A percentile compares a stretch with the other conserved stretches of the same genome.
Conservation (phyloP, 1,140 invertebrate species). For the Uloborus diversus region DNA sequence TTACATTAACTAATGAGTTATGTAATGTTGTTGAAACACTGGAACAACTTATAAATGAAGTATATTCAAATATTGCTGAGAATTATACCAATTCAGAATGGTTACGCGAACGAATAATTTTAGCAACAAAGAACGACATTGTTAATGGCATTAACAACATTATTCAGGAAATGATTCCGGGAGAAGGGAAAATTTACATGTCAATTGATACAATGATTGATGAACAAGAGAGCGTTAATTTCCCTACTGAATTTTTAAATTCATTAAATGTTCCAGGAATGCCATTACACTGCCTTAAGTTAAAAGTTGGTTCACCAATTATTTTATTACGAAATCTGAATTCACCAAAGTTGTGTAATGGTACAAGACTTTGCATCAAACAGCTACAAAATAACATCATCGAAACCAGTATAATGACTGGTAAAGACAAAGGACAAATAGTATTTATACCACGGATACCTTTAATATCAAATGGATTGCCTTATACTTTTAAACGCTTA, state of each 20-base stretch:
- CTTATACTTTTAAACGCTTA: too few relatives aligned
- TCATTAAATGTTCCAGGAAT: constrained; percentile 15
- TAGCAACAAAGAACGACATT: neutral
- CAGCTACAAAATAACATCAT: constrained; percentile 60
- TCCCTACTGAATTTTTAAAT: constrained; percentile 4
- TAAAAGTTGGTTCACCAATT: constrained; percentile 59
- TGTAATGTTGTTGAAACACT: neutral
- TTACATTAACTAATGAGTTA: neutral
- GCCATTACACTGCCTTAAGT: neutral
- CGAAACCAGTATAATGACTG: constrained; percentile 65
- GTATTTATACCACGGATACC: constrained; percentile 65
- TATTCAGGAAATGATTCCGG: neutral
- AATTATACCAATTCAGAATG: neutral
- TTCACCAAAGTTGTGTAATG: constrained; percentile 66
- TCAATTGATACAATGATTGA: neutral
- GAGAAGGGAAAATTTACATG: neutral
- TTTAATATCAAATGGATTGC: too few relatives aligned
- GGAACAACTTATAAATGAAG: constrained; percentile 60
- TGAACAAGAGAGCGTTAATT: neutral
- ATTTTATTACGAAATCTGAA: constrained; percentile 67
- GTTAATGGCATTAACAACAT: neutral
- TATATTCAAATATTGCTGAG: constrained; percentile 3
- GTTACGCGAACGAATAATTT: neutral
- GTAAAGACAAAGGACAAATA: constrained; percentile 65
- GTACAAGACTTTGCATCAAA: constrained; percentile 60